Evolutionary conservation across 2,113 vertebrate genomes (phyloP), one percentile per base, ranked within the genome.

Genomic region (Zosterops lateralis): DNA sequence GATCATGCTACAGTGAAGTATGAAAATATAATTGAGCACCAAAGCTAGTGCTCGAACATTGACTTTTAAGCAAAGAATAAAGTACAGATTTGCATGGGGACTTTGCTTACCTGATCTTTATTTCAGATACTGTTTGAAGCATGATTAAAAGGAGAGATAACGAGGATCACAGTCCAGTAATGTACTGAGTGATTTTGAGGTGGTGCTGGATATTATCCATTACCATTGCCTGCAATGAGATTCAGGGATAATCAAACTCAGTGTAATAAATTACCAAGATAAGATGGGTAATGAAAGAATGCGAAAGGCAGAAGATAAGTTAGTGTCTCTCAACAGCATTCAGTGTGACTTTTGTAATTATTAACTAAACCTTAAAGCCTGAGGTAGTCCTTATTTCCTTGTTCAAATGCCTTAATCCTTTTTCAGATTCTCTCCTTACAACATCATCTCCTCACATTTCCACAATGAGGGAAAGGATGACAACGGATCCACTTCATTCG

Each of bases 281-380:
- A 87, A 93, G 38, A 50, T 8, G 10, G 34, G 25, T 90, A n/a
- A 70, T 83, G 54, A 80, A 56, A 47, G 72, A 84, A 87, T 64
- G 60, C 0, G 4, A 85, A 84, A 28, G 0, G 1, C 16, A 5
- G 62, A 82, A 86, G 47, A 9, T 80, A 83, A 38, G 32, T 31
- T 82, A 75, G 14, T 65, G 10, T 58, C 82, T 92, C 66, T 62
- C 42, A 73, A 21, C 29, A 66, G 64, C 0, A 6, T 73, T 92
- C 70, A 60, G 70, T 3, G 1, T 82, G 74, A 84, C 57, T 89
- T 64, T 14, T 87, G 32, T 96, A 97, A 98, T 97, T 84, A 97
- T 97, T 98, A 98, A 97, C 97, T 90, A n/a, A 76, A 71, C 53
- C 53, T 32, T 42, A 45, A 53, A 65, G 77, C 50, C 45, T 18